Evolutionary conservation across 1,140 invertebrate species (phyloP).

Genomic region (Brachionus paranguensis): DNA sequence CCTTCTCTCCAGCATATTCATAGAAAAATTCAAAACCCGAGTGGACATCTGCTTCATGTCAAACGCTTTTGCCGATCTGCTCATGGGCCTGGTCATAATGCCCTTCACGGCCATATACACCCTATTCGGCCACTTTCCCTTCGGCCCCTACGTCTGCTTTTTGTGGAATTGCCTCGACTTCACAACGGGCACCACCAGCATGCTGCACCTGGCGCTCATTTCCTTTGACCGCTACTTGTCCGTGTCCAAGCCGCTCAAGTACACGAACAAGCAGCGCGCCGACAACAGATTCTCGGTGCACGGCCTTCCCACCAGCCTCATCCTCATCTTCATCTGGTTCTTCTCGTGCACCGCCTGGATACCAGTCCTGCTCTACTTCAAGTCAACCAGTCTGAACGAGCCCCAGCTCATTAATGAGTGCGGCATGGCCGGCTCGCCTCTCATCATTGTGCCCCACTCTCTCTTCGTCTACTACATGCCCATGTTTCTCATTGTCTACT

Average conservation of each 20-base stretch:
- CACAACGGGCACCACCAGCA: conserved; percentile 48
- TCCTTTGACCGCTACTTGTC: conserved; percentile 75
- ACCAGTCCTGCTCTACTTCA: conserved; percentile 12
- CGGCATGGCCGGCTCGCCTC: neutral
- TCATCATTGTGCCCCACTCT: conserved; percentile 14
- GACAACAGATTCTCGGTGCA: neutral
- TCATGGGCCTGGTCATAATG: conserved; percentile 43
- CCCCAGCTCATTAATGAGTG: neutral
- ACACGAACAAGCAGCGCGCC: conserved; percentile 56
- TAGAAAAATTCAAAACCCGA: conserved; percentile 1
- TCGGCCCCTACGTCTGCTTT: conserved; percentile 21
- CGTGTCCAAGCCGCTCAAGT: conserved; percentile 72
- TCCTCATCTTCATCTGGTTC: conserved; percentile 34
- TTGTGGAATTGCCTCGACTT: conserved; percentile 41
- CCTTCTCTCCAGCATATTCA: neutral
- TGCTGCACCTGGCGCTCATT: conserved; percentile 69
- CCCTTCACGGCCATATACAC: conserved; percentile 41
- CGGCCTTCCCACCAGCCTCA: conserved; percentile 5
- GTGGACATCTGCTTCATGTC: conserved; percentile 41
- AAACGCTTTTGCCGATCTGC: conserved; percentile 43
- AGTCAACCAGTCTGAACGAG: neutral
- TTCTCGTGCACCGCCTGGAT: conserved; percentile 23
- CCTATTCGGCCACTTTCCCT: conserved; percentile 41
- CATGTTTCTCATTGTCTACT: conserved; percentile 33
- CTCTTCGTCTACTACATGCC: conserved; percentile 24